Percentiles rank a stretch among this genome's conserved stretches.
Conservation (phyloP, 2,888 invertebrate species). For the Trissonchulus latispiculum region DNA sequence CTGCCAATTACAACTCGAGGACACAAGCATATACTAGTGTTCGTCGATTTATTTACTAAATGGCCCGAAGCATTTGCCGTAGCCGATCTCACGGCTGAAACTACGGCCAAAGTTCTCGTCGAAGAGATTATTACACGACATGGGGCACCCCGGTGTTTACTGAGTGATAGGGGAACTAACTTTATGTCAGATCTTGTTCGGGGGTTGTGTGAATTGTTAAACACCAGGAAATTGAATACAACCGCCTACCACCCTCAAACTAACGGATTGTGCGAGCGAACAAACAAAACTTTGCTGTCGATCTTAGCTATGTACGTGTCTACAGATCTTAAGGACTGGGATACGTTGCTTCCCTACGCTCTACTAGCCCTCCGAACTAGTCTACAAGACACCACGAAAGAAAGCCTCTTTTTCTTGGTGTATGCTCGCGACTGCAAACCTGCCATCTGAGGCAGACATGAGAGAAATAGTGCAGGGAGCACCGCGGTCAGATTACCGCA, state of each 20-base stretch:
- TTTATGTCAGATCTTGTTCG: slow-evolving; percentile 26
- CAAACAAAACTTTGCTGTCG: slow-evolving; percentile 29
- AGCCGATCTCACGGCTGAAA: slow-evolving; percentile 34
- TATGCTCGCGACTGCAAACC: slow-evolving; percentile 26
- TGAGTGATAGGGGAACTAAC: slow-evolving; percentile 28
- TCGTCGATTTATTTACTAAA: slow-evolving; percentile 27
- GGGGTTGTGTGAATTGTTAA: slow-evolving; percentile 22
- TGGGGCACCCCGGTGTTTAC: slow-evolving; percentile 27
- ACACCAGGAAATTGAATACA: slow-evolving; percentile 20
- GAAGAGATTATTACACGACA: slow-evolving; percentile 26
- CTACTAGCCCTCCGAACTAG: slow-evolving; percentile 31
- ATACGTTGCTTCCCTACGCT: slow-evolving; percentile 29
- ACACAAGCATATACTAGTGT: slow-evolving; percentile 30
- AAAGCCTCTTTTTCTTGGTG: slow-evolving; percentile 28
- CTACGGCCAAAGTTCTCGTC: slow-evolving; percentile 31
- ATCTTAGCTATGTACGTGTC: background rate
- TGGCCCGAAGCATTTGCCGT: slow-evolving; percentile 32
- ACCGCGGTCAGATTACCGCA: background rate
- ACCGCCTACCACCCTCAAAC: slow-evolving; percentile 25
- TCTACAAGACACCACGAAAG: slow-evolving; percentile 25
- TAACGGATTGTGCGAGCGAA: slow-evolving; percentile 30
- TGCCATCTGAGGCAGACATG: slow-evolving; percentile 18
- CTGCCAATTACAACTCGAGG: slow-evolving; percentile 23
- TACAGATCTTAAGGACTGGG: slow-evolving; percentile 29
- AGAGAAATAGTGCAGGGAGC: background rate